A percentile compares a stretch with the other conserved stretches of the same genome.
phyloP scores from a whole-genome alignment of 1,140 invertebrate species.

The Drosophila kurseongensis region DNA sequence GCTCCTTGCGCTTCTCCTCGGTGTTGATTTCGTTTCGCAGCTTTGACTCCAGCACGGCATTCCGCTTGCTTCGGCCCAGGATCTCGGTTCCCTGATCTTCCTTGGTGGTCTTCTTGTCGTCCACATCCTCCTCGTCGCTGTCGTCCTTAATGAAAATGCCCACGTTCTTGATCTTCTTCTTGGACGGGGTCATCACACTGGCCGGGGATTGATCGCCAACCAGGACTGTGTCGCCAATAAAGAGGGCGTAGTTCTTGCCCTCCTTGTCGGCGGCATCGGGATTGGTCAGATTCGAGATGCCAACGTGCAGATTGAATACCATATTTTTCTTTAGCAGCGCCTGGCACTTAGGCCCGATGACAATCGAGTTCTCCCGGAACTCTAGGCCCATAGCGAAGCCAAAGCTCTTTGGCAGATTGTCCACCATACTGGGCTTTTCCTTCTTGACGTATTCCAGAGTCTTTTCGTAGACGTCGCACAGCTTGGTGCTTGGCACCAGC shows the following conservation, averaged over 20 bases:
- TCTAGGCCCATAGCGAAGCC: slow-evolving; percentile 99
- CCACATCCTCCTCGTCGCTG: slow-evolving; percentile 93
- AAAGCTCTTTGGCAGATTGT: slow-evolving; percentile 97
- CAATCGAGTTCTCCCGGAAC: slow-evolving; percentile 97
- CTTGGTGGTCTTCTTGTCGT: slow-evolving; percentile 86
- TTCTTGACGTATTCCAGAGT: slow-evolving; percentile 94
- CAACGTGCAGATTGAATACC: slow-evolving; percentile 98
- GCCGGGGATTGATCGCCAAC: slow-evolving; percentile 95
- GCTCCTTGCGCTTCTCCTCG: slow-evolving; percentile 98
- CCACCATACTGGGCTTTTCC: slow-evolving; percentile 93
- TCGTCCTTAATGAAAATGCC: slow-evolving; percentile 98
- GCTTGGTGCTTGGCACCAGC: slow-evolving; percentile 92
- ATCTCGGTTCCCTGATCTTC: slow-evolving; percentile 88
- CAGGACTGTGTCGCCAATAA: slow-evolving; percentile 98
- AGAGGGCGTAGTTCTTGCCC: slow-evolving; percentile 96
- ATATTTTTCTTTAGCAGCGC: slow-evolving; percentile 95
- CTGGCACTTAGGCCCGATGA: slow-evolving; percentile 95
- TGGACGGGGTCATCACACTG: slow-evolving; percentile 94
- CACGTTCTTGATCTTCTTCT: slow-evolving; percentile 98
- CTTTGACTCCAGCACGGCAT: slow-evolving; percentile 97
- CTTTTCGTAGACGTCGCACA: slow-evolving; percentile 95
- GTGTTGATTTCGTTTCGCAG: slow-evolving; percentile 97
- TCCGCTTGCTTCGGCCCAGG: slow-evolving; percentile 93
- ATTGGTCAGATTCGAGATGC: slow-evolving; percentile 95
- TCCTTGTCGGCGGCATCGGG: slow-evolving; percentile 92